A percentile compares a stretch with the other conserved stretches of the same genome.
Conservation (phyloP, 2,113 vertebrate species). For the Emydocephalus ijimae region DNA sequence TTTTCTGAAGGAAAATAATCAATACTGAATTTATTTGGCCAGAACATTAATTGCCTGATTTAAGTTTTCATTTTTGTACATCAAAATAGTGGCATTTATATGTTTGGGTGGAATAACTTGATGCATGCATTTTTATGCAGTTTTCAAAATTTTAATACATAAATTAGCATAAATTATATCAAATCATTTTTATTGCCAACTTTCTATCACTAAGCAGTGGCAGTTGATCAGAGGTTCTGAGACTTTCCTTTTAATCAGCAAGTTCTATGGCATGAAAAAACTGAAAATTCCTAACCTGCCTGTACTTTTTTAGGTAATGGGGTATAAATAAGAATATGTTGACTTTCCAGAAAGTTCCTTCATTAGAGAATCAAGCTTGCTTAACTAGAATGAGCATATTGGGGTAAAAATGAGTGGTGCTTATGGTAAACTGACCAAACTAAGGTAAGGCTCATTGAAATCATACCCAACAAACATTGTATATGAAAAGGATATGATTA, state of each 20-base stretch:
- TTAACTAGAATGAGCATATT: not conserved
- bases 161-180: not conserved
- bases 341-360: not conserved
- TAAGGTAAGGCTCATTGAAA: not conserved
- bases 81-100: not conserved
- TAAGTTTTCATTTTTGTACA: not conserved
- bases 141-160: not conserved
- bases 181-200: not conserved
- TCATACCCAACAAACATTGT: not conserved
- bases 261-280: not conserved
- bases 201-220: not conserved
- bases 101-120: not conserved
- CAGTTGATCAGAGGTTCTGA: not conserved
- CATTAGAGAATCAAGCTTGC: not conserved
- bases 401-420: not conserved
- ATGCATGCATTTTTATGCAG: not conserved
- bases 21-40: not conserved
- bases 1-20: not conserved
- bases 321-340: not conserved
- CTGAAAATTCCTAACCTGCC: not conserved
- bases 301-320: not conserved
- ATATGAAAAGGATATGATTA: not conserved
- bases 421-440: not conserved
- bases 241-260: not conserved
- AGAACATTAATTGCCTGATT: not conserved